phyloP scores from a whole-genome alignment of 2,113 vertebrate species.

The Gallinago jamesoni region DNA sequence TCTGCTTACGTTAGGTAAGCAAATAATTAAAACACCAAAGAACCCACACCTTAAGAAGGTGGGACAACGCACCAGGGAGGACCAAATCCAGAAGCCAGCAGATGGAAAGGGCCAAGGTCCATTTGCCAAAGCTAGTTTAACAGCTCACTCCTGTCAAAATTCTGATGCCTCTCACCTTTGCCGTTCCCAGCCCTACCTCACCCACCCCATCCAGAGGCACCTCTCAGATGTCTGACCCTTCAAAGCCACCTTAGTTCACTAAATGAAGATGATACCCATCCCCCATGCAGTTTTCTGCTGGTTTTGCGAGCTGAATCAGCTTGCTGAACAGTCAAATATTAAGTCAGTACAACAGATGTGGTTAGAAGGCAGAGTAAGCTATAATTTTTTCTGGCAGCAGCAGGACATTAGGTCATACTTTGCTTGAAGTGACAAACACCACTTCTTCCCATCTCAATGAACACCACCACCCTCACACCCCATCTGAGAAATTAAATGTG shows the following conservation, averaged over 20 bases:
- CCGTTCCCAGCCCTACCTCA: neutral
- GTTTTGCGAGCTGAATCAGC: neutral
- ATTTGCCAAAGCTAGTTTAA: neutral
- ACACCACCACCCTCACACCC: accelerated
- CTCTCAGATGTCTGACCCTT: neutral
- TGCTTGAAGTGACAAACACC: neutral
- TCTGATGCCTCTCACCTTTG: neutral
- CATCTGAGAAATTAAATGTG: neutral
- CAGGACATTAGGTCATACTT: neutral
- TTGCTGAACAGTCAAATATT: neutral
- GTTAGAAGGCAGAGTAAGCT: neutral
- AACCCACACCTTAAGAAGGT: neutral
- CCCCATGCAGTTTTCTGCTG: neutral
- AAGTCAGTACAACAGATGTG: neutral
- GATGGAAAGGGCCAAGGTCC: neutral
- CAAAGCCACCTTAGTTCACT: neutral
- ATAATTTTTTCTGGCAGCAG: neutral
- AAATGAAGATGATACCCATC: neutral
- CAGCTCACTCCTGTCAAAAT: neutral
- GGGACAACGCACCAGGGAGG: accelerated
- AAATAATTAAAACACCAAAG: neutral
- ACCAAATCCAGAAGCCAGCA: neutral
- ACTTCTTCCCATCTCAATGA: neutral
- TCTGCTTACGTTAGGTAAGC: neutral
- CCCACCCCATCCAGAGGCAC: neutral